Evolutionary conservation across 2,888 invertebrate species (phyloP).

Genomic region (Drepanosiphum platanoidis): DNA sequence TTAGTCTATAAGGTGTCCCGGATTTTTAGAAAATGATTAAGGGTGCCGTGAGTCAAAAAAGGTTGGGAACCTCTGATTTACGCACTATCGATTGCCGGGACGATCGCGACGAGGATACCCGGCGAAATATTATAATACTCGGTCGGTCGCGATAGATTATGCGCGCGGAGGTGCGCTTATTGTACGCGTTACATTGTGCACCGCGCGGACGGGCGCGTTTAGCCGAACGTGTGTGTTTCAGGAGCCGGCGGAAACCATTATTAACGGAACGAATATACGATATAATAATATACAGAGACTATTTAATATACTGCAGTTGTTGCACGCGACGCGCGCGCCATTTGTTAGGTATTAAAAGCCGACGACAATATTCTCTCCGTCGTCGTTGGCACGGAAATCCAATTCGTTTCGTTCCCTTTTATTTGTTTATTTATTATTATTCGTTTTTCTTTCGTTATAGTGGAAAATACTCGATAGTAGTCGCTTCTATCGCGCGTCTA

Average conservation of each 20-base stretch:
- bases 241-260: neutral
- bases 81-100: neutral
- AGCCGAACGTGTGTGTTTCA: neutral
- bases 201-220: neutral
- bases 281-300: neutral
- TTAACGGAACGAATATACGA: neutral
- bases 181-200: neutral
- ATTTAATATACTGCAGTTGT: neutral
- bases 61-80: too few relatives aligned
- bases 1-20: too few relatives aligned
- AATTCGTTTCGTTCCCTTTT: neutral
- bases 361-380: slow-evolving; percentile 2
- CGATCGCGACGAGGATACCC: neutral
- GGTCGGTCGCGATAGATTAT: neutral
- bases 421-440: slow-evolving; percentile 25
- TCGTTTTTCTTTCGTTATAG: neutral
- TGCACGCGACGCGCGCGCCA: neutral
- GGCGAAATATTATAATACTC: neutral
- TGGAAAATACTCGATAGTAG: neutral
- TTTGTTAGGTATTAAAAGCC: slow-evolving; percentile 41
- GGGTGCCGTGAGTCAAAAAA: too few relatives aligned
- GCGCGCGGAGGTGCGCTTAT: too few relatives aligned
- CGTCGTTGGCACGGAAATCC: slow-evolving; percentile 21
- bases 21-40: too few relatives aligned
- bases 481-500: neutral